Base-by-base conservation (phyloP, 2,888 invertebrate genomes). In the Chaetogeoica ovagalla region DNA sequence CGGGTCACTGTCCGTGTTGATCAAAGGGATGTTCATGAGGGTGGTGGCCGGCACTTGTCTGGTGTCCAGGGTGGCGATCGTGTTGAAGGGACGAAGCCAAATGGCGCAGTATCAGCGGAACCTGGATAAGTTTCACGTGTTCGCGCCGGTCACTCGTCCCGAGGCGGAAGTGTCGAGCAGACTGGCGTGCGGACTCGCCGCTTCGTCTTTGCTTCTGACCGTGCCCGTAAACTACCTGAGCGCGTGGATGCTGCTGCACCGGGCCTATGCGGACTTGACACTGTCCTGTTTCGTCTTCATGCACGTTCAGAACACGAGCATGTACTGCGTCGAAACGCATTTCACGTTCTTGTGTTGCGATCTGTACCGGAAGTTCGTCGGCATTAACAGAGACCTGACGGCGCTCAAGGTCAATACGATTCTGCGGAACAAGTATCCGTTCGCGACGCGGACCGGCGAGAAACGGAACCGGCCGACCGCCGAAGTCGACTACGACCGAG, bases 271-370 rank as follows among this genome's bases (percentile, higher is more conserved):
- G 48, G 15, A 48, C 11, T 23, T 8, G 17, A 52, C n/a, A 3
- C 21, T 71, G 6, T 11, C 74, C 0, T 2, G 57, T 2, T 74
- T 77, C 11, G 4, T 37, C 0, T 30, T 19, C 6, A 73, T 82
- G 77, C 82, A 82, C 55, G 19, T 76, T 3, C 81, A 82, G 23
- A 82, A 82, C 69, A 39, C 81, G 6, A 81, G 75, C 17, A 73
- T 75, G 39, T 81, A 72, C 15, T 82, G 48, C 9, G 23, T 62
- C 9, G 82, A 82, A 48, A 70, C 73, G 1, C 82, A 82, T 48
- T 82, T 82, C 43, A 77, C 30, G 5, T 8, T 75, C 13, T 23
- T 71, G 55, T 63, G 79, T 57, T 79, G 23, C 5, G 13, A n/a
- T 0, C 55, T 79, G 2, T 55, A 79, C 13, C 79, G 57, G 15